Percentiles rank a stretch among this genome's conserved stretches.
Conservation (phyloP, 2,113 vertebrate genomes). For the Tor tambroides region DNA sequence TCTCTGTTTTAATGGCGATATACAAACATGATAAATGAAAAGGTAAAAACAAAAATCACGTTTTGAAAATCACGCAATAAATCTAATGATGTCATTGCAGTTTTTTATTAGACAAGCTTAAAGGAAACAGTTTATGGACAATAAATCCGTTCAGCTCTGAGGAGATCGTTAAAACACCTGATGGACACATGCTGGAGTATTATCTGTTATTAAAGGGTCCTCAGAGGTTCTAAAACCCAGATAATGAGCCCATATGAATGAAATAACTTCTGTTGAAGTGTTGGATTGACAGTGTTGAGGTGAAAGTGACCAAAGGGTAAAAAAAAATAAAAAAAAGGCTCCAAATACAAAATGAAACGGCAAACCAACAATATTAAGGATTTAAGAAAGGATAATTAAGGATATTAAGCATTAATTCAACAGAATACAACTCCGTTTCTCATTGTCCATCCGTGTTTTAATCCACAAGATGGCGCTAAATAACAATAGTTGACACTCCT, state of each 20-base stretch:
- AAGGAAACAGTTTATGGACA: neutral
- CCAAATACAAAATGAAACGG: neutral
- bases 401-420: no score
- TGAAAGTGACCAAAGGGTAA: neutral
- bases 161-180: conserved; percentile 12
- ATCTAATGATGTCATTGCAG: neutral
- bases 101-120: neutral
- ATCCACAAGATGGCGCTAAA: conserved; percentile 48
- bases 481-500: neutral
- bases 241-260: neutral
- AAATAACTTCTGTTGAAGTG: neutral
- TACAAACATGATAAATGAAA: neutral
- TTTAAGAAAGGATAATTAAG: neutral
- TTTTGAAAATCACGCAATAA: neutral
- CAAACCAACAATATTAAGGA: neutral
- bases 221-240: neutral
- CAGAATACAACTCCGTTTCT: neutral
- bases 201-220: conserved; percentile 1
- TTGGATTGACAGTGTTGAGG: neutral
- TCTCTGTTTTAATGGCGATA: neutral
- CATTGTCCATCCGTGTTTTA: neutral
- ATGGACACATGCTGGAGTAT: conserved; percentile 5
- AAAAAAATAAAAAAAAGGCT: neutral
- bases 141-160: neutral
- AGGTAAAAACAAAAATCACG: neutral